Base-by-base conservation (phyloP, 2,113 vertebrate genomes). In the Lycocorax pyrrhopterus region DNA sequence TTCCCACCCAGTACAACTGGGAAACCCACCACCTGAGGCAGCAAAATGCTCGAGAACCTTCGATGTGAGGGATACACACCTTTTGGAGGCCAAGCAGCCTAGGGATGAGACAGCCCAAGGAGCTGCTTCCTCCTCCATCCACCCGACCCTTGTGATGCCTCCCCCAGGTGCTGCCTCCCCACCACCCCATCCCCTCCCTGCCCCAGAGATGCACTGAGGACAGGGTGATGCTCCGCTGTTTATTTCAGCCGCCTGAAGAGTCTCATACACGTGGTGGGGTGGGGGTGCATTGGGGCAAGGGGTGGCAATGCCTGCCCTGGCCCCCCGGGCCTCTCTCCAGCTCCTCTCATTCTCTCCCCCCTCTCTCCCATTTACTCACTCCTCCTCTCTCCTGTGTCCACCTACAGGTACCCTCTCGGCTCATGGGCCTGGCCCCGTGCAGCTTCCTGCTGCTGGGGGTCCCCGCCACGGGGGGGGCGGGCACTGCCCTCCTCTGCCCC, bases 171-270 rank as follows among this genome's bases (percentile, higher is more conserved):
- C 12, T 16, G 1, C 39, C 6, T 66, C 43, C 43, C 43, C 20
- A 2, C 32, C 29, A n/a, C 8, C 21, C 35, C 6, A 4, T 7
- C 29, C 46, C 39, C 30, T 18, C 56, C 46, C 51, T 26, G 29
- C 23, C 67, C 33, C 62, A 88, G 46, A 80, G 37, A 77, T 10
- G 16, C 10, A 0, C 53, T 6, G 26, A 32, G 18, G 17, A 67
- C 39, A 35, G 39, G 26, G 55, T 92, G 86, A 97, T 98, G 98
- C 96, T 97, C 96, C 81, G 52, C 91, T 95, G 89, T 98, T 98
- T 98, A 98, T 98, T 98, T 95, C 96, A 96, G 97, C 97, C 84
- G 77, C 97, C 96, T 95, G 84, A 93, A 96, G 95, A 94, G 91
- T 94, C 93, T 96, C 59, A 32, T 95, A 89, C 89, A 94, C 3